Evolutionary conservation across 2,113 vertebrate species (phyloP).

Genomic region (Percopsis transmontana): DNA sequence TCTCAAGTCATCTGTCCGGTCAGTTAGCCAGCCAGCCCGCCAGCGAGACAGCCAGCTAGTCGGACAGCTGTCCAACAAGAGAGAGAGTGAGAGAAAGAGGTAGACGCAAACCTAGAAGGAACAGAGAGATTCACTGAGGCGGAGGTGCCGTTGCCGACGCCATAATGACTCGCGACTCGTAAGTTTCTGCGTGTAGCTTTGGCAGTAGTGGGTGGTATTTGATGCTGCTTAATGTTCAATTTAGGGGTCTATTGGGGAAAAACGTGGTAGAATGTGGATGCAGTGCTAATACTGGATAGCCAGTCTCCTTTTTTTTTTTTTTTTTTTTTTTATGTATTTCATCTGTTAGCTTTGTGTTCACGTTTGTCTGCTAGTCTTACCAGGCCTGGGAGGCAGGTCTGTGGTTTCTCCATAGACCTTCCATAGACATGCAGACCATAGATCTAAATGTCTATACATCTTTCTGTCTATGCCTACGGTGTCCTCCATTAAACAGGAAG

Average conservation of each 20-base stretch:
- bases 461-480: neutral
- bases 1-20: slow-evolving; percentile 23
- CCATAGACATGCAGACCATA: neutral
- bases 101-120: neutral
- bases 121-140: slow-evolving; percentile 11
- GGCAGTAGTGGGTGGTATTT: neutral
- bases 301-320: neutral
- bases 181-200: slow-evolving; percentile 41
- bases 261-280: neutral
- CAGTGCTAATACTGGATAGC: neutral
- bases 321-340: neutral
- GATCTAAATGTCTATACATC: neutral
- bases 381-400: neutral
- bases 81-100: slow-evolving; percentile 35
- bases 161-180: slow-evolving; percentile 70
- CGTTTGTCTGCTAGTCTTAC: neutral
- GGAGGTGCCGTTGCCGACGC: slow-evolving; percentile 23
- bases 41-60: slow-evolving; percentile 15
- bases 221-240: neutral
- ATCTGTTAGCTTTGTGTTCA: slow-evolving; percentile 2
- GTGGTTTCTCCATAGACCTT: neutral
- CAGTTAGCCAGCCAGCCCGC: slow-evolving; percentile 29
- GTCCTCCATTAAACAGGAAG: slow-evolving; percentile 9
- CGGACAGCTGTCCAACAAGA: slow-evolving; percentile 3
- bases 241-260: neutral